A percentile compares a stretch with the other conserved stretches of the same genome.
Conservation (phyloP, 37 sponge, comb jelly and placozoan genomes). For the Ianthella basta region DNA sequence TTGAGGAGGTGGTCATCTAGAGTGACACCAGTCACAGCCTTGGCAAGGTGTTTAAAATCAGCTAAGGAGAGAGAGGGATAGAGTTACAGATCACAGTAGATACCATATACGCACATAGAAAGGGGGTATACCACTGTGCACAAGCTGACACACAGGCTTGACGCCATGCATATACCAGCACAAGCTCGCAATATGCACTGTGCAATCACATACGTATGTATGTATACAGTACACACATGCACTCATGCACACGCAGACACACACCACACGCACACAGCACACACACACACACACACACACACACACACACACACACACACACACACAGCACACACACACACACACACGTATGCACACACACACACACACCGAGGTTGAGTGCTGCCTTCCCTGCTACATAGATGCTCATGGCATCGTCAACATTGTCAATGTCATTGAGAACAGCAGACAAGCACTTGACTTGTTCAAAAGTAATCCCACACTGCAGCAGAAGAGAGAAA, state of each 20-base stretch:
- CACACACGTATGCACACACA: neutral
- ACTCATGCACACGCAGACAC: neutral
- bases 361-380: slow-evolving; percentile 54
- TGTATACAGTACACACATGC: neutral
- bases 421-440: slow-evolving; percentile 65
- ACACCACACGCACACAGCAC: too few relatives aligned
- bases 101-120: too few relatives aligned
- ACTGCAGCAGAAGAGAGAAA: neutral
- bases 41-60: slow-evolving; percentile 70
- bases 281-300: neutral
- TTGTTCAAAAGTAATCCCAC: slow-evolving; percentile 82
- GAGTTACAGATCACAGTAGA: too few relatives aligned
- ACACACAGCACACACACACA: slow-evolving; percentile 25
- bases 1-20: slow-evolving; percentile 81
- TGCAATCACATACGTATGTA: too few relatives aligned
- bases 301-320: neutral
- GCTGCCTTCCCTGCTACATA: slow-evolving; percentile 71
- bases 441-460: slow-evolving; percentile 60
- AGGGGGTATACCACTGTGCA: too few relatives aligned
- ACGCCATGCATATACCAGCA: too few relatives aligned
- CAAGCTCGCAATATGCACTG: too few relatives aligned
- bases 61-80: too few relatives aligned
- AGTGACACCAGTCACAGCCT: slow-evolving; percentile 73
- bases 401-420: slow-evolving; percentile 87
- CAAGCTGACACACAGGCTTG: too few relatives aligned